These are phyloP conservation scores for Equus quagga DNA, from an alignment of 2,113 vertebrate genomes.

Conservation along the genomic window DNA sequence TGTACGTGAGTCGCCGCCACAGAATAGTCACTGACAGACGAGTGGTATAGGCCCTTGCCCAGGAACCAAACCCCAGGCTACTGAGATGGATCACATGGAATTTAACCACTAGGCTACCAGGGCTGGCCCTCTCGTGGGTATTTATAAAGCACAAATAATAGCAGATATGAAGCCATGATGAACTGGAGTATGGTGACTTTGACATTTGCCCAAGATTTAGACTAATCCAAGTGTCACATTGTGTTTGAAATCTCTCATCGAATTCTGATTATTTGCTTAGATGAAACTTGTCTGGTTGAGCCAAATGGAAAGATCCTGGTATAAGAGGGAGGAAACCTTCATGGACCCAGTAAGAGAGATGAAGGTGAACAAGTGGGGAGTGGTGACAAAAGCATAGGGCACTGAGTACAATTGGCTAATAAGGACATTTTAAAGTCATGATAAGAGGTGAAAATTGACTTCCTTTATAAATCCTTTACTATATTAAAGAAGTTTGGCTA, in stretches of 20 bases:
- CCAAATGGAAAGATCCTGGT: neutral
- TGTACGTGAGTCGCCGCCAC: too few relatives aligned
- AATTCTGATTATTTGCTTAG: neutral
- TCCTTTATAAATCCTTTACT: neutral
- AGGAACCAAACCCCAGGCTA: too few relatives aligned
- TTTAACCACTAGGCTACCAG: too few relatives aligned
- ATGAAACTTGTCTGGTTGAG: neutral
- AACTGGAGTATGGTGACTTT: neutral
- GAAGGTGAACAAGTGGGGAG: neutral
- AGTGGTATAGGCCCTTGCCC: too few relatives aligned
- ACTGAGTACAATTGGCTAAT: neutral
- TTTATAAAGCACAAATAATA: neutral
- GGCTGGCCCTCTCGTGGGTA: neutral
- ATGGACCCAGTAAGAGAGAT: neutral
- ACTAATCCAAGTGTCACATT: neutral
- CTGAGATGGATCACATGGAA: too few relatives aligned
- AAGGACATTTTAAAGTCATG: neutral
- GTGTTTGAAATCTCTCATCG: neutral
- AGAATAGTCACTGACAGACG: too few relatives aligned
- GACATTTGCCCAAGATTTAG: neutral
- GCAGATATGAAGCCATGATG: neutral
- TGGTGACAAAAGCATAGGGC: neutral
- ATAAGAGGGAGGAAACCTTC: neutral
- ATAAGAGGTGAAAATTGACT: neutral
- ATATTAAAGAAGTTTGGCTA: neutral